These are phyloP conservation scores for Stichodactyla helianthus DNA, from an alignment of 64 coral and sea anemone genomes.

Conservation along the genomic window DNA sequence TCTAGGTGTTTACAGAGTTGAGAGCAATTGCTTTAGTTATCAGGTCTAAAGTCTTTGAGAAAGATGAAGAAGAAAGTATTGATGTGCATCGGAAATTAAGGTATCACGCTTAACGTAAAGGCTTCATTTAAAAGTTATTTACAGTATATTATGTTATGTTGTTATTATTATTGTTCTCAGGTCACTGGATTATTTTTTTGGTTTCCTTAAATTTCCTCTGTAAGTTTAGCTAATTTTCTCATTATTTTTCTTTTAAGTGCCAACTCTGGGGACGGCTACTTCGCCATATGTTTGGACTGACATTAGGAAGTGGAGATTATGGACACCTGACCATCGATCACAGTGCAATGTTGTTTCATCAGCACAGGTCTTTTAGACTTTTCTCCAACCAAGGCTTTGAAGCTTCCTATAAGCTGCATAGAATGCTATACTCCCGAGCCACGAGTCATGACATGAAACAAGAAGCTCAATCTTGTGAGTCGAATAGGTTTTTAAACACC, in stretches of 20 bases:
- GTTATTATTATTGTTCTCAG: constrained; percentile 20
- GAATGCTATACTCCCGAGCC: no score
- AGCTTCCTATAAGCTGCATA: no score
- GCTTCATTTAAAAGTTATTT: constrained; percentile 39
- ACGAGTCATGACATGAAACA: no score
- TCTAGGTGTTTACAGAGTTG: constrained; percentile 2
- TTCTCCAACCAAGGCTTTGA: no score
- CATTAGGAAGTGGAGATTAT: no score
- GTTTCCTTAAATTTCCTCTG: not conserved
- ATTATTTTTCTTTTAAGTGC: constrained; percentile 19
- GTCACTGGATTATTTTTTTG: constrained; percentile 9
- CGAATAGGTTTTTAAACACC: no score
- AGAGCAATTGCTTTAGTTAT: not conserved
- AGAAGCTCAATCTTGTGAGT: no score
- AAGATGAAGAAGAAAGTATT: not conserved
- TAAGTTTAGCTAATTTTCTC: not conserved
- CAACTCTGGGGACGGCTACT: constrained; percentile 26
- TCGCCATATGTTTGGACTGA: no score
- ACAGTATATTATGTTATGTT: no score
- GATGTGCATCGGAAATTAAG: constrained; percentile 1
- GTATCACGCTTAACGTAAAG: constrained; percentile 19
- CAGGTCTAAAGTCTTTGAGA: not conserved
- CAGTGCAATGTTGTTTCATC: no score
- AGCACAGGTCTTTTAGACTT: no score
- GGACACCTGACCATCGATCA: no score